A percentile compares a stretch with the other conserved stretches of the same genome.
phyloP scores from a whole-genome alignment of 1,140 invertebrate species.

The Sinella curviseta region DNA sequence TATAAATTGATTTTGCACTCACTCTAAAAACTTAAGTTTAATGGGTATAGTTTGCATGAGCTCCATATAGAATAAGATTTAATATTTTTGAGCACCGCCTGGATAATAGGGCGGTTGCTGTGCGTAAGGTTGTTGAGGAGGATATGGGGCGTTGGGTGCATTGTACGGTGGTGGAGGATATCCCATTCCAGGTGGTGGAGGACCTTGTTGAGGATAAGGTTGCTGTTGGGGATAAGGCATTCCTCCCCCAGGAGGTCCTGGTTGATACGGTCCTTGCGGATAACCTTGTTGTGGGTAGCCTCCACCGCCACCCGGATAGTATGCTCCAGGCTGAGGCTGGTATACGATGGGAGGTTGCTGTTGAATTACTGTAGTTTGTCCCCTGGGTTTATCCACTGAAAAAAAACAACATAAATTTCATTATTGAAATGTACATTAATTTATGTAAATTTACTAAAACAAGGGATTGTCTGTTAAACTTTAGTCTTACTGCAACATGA shows the following conservation, averaged over 20 bases:
- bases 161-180: slow-evolving; percentile 17
- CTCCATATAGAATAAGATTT: no score
- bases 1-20: no score
- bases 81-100: slow-evolving; percentile 12
- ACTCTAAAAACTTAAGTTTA: not conserved
- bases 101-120: slow-evolving; percentile 1
- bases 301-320: not conserved
- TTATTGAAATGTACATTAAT: no score
- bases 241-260: not conserved
- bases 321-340: slow-evolving; percentile 7
- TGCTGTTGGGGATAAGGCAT: not conserved
- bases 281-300: not conserved
- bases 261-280: not conserved
- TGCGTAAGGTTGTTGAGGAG: slow-evolving; percentile 8
- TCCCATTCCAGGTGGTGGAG: not conserved
- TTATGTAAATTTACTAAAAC: no score
- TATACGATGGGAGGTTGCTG: slow-evolving; percentile 5
- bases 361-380: slow-evolving; percentile 2
- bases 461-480: no score
- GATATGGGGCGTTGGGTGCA: not conserved
- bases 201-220: not conserved
- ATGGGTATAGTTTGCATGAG: not conserved
- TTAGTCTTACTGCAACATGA: slow-evolving; percentile 15
- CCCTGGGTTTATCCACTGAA: not conserved
- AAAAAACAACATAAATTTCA: not conserved